Conservation (phyloP, 1,140 invertebrate genomes). For the Drosophila auraria region DNA sequence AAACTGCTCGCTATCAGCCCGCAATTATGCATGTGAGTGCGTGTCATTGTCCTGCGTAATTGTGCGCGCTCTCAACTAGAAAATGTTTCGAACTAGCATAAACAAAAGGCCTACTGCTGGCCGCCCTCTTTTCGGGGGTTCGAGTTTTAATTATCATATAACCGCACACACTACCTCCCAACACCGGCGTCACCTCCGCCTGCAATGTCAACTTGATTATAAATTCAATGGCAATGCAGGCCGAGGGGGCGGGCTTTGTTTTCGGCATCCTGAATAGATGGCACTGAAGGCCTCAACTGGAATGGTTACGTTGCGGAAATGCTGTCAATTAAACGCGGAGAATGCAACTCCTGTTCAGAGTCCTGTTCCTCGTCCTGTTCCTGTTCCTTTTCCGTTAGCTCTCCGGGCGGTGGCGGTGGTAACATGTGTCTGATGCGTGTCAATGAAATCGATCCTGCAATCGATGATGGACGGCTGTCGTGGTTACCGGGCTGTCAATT, state of each 20-base stretch:
- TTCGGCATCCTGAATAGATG: conserved; percentile 52
- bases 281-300: neutral
- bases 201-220: conserved; percentile 73
- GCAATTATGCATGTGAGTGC: conserved; percentile 44
- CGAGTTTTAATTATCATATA: conserved; percentile 75
- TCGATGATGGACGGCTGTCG: conserved; percentile 26
- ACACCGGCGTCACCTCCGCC: neutral
- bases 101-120: conserved; percentile 41
- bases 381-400: neutral
- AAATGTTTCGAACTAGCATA: conserved; percentile 36
- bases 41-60: conserved; percentile 36
- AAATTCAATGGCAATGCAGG: conserved; percentile 67
- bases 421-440: neutral
- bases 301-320: conserved; percentile 56
- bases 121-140: conserved; percentile 36
- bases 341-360: neutral
- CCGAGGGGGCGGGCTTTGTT: conserved; percentile 51
- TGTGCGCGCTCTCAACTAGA: conserved; percentile 32
- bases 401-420: neutral
- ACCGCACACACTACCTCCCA: conserved; percentile 15
- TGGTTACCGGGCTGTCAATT: conserved; percentile 16
- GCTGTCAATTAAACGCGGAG: conserved; percentile 64
- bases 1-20: conserved; percentile 42
- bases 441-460: conserved; percentile 28
- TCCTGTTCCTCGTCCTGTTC: neutral